Conservation (phyloP, 2,113 vertebrate genomes). For the Budorcas taxicolor region DNA sequence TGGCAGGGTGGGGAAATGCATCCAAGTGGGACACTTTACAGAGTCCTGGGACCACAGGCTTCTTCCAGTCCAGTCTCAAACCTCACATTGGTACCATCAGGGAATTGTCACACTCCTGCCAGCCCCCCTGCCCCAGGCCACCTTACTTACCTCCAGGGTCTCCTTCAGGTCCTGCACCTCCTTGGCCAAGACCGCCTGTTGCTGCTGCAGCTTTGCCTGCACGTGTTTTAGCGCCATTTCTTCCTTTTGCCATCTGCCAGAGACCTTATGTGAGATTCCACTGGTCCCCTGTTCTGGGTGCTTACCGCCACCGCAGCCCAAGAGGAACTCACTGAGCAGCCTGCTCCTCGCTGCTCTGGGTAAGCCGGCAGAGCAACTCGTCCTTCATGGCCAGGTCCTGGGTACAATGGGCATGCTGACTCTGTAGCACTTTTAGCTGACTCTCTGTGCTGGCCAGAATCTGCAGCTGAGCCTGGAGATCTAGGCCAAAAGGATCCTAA, state of each 20-base stretch:
- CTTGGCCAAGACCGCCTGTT: constrained; percentile 58
- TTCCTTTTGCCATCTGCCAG: constrained; percentile 66
- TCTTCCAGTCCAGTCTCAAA: background rate
- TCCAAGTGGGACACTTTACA: background rate
- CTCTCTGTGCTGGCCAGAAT: constrained; percentile 70
- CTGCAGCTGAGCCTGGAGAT: constrained; percentile 68
- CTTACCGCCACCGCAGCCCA: background rate
- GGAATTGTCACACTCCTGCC: background rate
- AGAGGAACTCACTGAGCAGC: constrained; percentile 66
- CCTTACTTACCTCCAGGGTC: constrained; percentile 84
- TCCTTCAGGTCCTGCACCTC: constrained; percentile 80
- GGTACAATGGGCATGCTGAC: constrained; percentile 70
- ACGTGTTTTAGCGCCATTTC: constrained; percentile 53
- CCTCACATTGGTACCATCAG: background rate
- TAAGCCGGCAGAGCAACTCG: constrained; percentile 45
- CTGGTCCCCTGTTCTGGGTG: background rate
- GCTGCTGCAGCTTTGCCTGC: constrained; percentile 51
- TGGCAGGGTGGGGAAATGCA: background rate
- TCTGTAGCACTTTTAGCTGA: constrained; percentile 76
- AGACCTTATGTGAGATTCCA: constrained; percentile 4
- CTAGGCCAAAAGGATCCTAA: constrained; percentile 66
- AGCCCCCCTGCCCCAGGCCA: background rate
- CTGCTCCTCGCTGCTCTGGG: constrained; percentile 51
- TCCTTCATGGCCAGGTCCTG: constrained; percentile 51
- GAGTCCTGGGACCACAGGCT: background rate